Percentiles rank a stretch among this genome's conserved stretches.
Evolutionary conservation across 2,113 vertebrate species (phyloP).

Genomic region (Cheirogaleus medius): DNA sequence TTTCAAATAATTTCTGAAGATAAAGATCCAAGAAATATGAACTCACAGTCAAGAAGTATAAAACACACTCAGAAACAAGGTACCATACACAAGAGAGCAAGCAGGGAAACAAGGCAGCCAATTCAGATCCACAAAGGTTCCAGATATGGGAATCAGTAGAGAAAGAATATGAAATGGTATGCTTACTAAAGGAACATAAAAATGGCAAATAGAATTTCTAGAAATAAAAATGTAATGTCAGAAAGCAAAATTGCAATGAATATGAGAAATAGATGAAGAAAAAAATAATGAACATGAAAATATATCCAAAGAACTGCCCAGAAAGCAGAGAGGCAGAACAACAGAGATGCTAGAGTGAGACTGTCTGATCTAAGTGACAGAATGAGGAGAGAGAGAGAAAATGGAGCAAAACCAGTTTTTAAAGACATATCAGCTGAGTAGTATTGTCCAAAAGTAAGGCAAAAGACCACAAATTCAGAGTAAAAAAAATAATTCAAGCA

Average conservation of each 20-base stretch:
- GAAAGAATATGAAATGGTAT: not conserved
- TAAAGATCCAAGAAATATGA: not conserved
- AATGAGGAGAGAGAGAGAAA: not conserved
- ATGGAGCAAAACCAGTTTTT: not conserved
- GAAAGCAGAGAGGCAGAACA: not conserved
- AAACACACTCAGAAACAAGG: not conserved
- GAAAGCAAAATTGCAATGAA: not conserved
- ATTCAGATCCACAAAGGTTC: not conserved
- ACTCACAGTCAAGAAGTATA: not conserved
- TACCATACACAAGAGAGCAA: not conserved
- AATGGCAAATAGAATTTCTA: not conserved
- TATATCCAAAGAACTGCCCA: not conserved
- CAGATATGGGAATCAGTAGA: not conserved
- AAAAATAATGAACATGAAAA: not conserved
- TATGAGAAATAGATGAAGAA: not conserved
- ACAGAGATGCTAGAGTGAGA: not conserved
- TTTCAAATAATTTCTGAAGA: not conserved
- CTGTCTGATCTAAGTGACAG: not conserved
- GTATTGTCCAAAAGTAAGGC: not conserved
- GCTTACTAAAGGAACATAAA: not conserved
- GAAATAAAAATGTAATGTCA: slow-evolving; percentile 12
- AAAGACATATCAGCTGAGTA: not conserved
- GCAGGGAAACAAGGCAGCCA: not conserved
- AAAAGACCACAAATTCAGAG: not conserved
- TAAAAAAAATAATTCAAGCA: not conserved